Evolutionary conservation across 1,140 invertebrate species (phyloP), one percentile per base, ranked within the genome.

Genomic region (Apis cerana): DNA sequence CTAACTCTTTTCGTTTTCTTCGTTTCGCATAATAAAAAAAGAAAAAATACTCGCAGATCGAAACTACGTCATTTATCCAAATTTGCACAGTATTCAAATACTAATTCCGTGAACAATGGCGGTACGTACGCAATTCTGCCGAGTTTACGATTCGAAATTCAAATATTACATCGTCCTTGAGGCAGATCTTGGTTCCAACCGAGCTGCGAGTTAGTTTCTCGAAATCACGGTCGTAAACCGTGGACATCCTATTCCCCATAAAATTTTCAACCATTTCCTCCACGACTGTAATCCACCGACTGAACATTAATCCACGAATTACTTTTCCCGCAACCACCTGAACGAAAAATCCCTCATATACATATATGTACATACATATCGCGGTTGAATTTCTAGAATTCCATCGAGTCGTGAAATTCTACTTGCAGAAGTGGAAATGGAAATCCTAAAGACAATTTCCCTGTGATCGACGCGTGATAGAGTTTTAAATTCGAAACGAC

Each of bases 161-260:
- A n/a, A 50, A 43, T 21, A n/a, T 43, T 19, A 67, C 52, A 11
- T 1, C 10, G 62, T 13, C 23, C 43, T 67, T 52, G 43, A 68
- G 62, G n/a, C n/a, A 74, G 48, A 71, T 21, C 48, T 19, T 19
- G 21, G 11, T 11, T 11, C 23, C 8, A 23, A 64, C 48, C 23
- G 15, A 17, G 54, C 23, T 54, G n/a, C 19, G 4, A 23, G 21
- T 43, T 21, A 56, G 80, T 68, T 81, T 75, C 74, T 13, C n/a
- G 17, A 68, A 43, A 81, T 75, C 75, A 52, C 43, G 19, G 19
- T 67, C 64, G 54, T 81, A 75, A 81, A 75, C 43, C 59, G 21
- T 43, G 43, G 27, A 59, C 23, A 43, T 75, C 19, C 64, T 59
- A 27, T 74, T 65, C 27, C 27, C 23, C 61, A 75, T 75, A 58